Base-by-base conservation (phyloP, 2,113 vertebrate genomes). In the Megaceryle torquata region DNA sequence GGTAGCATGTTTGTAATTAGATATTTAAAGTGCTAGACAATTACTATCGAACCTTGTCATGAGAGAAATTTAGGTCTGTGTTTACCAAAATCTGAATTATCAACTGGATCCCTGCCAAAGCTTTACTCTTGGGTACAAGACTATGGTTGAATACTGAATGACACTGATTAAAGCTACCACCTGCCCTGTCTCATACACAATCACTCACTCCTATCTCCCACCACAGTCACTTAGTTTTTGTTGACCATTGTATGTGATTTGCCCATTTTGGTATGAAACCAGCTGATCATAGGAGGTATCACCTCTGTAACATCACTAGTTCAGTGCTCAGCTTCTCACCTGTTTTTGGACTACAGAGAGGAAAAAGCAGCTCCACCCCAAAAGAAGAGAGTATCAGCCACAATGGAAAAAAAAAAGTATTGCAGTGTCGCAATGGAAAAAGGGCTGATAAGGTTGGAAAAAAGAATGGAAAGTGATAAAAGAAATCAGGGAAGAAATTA, bases 1-100 rank as follows among this genome's bases (percentile, higher is more conserved):
- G 94, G 96, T 90, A 93, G 89, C 91, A 80, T 84, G 95, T 92
- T 93, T 96, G 96, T 93, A 95, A 97, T 95, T 67, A 96, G 96
- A 96, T 93, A 93, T 96, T 91, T 96, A 87, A 95, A 93, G 94
- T 89, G 96, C 93, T 41, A 95, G 95, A 95, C 87, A 93, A 95
- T 95, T 89, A 92, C 83, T 91, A 95, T 67, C 5, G 2, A 96
- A 96, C 90, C 83, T 89, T 93, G 86, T 92, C 70, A 56, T 19
- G 82, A 86, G 81, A 70, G 94, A 89, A 91, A 85, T 85, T 77
- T 69, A 82, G 70, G 81, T 87, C 78, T 77, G 60, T 82, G 86
- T 91, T 93, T 96, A 94, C 74, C 59, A 85, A 82, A 81, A 89
- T 72, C 70, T 80, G 90, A 96, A 76, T 89, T 95, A 86, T 72